A percentile compares a stretch with the other conserved stretches of the same genome.
Conservation (phyloP, 2,797 vertebrate species). For the Rachycentron canadum region DNA sequence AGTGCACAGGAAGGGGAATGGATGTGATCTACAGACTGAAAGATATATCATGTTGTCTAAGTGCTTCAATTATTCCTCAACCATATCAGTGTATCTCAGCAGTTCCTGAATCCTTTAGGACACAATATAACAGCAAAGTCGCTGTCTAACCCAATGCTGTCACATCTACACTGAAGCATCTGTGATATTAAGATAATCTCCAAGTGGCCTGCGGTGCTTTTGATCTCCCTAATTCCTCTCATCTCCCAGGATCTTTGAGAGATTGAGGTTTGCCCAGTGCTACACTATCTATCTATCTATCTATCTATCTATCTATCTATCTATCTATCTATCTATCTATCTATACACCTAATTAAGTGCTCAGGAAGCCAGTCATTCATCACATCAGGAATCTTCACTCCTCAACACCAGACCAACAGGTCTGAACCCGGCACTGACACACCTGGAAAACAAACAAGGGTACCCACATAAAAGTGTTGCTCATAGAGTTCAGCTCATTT, state of each 20-base stretch:
- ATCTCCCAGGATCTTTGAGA: constrained; percentile 53
- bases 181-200: constrained; percentile 36
- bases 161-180: constrained; percentile 21
- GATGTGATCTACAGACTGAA: neutral
- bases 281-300: no score
- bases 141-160: constrained; percentile 21
- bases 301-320: no score
- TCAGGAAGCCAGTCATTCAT: no score
- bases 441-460: no score
- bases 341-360: no score
- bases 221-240: constrained; percentile 41
- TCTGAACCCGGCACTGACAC: no score
- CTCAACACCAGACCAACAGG: no score
- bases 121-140: constrained; percentile 1
- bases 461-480: no score
- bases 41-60: constrained; percentile 2
- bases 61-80: constrained; percentile 1
- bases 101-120: neutral
- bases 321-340: no score
- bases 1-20: neutral
- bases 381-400: no score
- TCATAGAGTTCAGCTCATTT: no score
- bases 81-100: neutral
- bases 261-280: constrained; percentile 53
- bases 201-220: constrained; percentile 24